These are phyloP conservation scores for Apocrypta bakeri DNA, from an alignment of 1,140 invertebrate species.

Conservation along the genomic window DNA sequence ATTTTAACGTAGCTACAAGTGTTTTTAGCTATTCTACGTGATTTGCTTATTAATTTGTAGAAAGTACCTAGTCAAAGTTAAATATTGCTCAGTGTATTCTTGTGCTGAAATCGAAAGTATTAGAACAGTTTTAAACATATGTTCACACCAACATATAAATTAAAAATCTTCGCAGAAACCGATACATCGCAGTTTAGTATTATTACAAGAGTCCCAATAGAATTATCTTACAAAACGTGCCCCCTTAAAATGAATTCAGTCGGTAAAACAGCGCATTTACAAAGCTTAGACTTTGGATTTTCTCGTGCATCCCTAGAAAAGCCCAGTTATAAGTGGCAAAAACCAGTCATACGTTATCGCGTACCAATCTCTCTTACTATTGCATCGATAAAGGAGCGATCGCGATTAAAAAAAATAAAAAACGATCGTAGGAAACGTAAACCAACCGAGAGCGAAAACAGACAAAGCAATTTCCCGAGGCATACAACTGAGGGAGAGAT, in stretches of 20 bases:
- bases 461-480: background rate
- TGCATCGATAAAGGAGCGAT: constrained; percentile 1
- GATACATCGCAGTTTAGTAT: no score
- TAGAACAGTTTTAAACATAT: no score
- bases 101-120: no score
- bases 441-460: background rate
- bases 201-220: no score
- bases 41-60: no score
- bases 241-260: background rate
- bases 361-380: background rate
- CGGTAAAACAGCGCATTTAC: background rate
- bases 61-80: no score
- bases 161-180: no score
- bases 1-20: no score
- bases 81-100: no score
- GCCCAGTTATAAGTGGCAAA: background rate
- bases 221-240: no score
- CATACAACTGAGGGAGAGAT: background rate
- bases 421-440: background rate
- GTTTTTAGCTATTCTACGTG: no score
- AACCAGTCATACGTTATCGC: background rate
- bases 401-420: background rate
- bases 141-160: no score
- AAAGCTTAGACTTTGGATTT: background rate
- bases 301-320: background rate